Base-by-base conservation (phyloP, 1,140 invertebrate genomes). In the Centruroides sculpturatus region DNA sequence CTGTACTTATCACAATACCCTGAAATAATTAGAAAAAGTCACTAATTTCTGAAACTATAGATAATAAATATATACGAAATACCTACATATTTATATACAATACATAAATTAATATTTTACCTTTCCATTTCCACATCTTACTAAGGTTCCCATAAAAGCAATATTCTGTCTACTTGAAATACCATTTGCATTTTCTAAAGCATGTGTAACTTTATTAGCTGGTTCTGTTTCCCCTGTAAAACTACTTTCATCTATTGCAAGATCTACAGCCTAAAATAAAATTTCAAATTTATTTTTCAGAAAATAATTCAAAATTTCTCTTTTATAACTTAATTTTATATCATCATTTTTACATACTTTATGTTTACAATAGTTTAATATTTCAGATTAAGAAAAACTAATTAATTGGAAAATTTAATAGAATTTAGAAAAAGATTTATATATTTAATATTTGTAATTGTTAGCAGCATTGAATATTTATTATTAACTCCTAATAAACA, bases 61-160 rank as follows among this genome's bases (percentile, higher is more conserved):
- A 0, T 23, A 23, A 23, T 2, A 23, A 23, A 23, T 23, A 23
- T 23, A 23, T 23, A 23, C 0, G 23, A 23, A 23, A 23, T 23
- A 23, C 2, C 23, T 23, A 23, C 23, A 23, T 23, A 23, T 23
- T 23, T 23, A 23, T 23, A 23, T 23, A 23, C 23, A 23, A 23
- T 23, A 23, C 23, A 23, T 23, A 23, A 23, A 23, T 23, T 23
- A 23, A 23, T 23, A 23, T 41, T 72, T 73, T 74, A 90, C 89
- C 80, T 94, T 96, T 60, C 93, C 96, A 74, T 89, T 87, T n/a
- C 96, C 97, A 73, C 88, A 92, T 50, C 94, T 80, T 4, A 99
- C 92, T 52, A 99, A 77, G 0, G 97, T 98, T 47, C 97, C 97
- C 94, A 99, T 97, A 73, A 98, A 99, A 5, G 91, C 92, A 62